phyloP scores from a whole-genome alignment of 2,888 invertebrate genomes.

The Margaritifera margaritifera region DNA sequence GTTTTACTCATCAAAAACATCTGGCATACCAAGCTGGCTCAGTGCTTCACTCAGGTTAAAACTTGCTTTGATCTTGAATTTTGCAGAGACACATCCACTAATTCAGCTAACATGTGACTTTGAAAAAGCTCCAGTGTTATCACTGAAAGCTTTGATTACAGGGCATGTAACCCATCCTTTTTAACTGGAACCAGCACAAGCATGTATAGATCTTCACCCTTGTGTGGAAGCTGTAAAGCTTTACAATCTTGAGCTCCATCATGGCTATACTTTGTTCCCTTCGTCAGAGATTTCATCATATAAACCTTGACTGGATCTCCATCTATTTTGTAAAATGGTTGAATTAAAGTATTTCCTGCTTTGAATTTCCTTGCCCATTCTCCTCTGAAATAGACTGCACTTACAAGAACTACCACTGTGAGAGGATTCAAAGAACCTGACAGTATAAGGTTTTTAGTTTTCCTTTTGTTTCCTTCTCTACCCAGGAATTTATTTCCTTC shows the following conservation, averaged over 20 bases:
- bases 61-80: conserved; percentile 49
- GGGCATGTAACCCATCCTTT: conserved; percentile 41
- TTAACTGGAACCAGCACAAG: conserved; percentile 56
- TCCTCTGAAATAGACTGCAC: conserved; percentile 75
- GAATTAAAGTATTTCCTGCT: conserved; percentile 70
- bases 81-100: conserved; percentile 38
- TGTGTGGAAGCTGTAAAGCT: conserved; percentile 83
- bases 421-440: conserved; percentile 69
- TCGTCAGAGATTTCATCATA: conserved; percentile 81
- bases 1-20: conserved; percentile 56
- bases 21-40: conserved; percentile 54
- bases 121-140: conserved; percentile 5
- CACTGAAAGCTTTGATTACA: conserved; percentile 27
- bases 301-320: conserved; percentile 9
- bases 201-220: conserved; percentile 52
- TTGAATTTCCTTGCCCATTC: conserved; percentile 77
- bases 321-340: conserved; percentile 76
- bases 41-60: conserved; percentile 45
- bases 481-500: conserved; percentile 85
- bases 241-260: conserved; percentile 81
- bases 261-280: conserved; percentile 77
- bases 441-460: conserved; percentile 86
- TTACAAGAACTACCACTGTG: conserved; percentile 72
- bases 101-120: conserved; percentile 1
- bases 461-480: conserved; percentile 84